These are phyloP conservation scores for Dimorphilus gyrociliatus DNA, from an alignment of 2,888 invertebrate genomes.

Conservation along the genomic window DNA sequence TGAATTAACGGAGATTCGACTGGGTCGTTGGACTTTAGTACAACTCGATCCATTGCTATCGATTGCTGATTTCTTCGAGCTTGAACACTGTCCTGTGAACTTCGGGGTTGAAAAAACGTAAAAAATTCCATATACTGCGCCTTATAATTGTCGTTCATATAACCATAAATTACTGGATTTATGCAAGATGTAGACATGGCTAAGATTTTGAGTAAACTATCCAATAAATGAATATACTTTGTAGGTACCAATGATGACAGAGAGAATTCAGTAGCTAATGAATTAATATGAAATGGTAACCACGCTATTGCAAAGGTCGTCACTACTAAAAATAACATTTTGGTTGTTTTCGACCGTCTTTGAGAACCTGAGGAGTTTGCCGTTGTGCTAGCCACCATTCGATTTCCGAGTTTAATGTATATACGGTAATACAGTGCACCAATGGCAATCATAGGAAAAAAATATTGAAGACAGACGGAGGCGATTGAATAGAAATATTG, in stretches of 20 bases:
- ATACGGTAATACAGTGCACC: conserved; percentile 24
- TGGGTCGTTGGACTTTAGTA: no score
- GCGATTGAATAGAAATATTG: conserved; percentile 21
- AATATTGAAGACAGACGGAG: conserved; percentile 24
- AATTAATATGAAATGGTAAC: conserved; percentile 30
- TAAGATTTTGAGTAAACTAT: conserved; percentile 25
- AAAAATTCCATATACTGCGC: no score
- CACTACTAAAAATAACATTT: conserved; percentile 30
- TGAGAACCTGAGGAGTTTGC: conserved; percentile 13
- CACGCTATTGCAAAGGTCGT: conserved; percentile 28
- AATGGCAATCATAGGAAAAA: conserved; percentile 23
- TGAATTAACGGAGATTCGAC: no score
- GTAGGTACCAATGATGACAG: conserved; percentile 19
- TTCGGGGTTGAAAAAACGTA: no score
- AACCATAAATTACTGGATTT: conserved; percentile 35
- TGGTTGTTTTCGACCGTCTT: conserved; percentile 17
- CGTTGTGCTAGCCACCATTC: conserved; percentile 14
- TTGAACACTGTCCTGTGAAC: no score
- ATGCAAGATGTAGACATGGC: conserved; percentile 34
- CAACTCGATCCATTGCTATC: no score
- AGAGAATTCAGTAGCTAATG: no score
- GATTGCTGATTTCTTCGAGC: no score
- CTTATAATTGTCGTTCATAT: conserved; percentile 35
- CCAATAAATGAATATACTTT: conserved; percentile 21
- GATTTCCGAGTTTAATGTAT: conserved; percentile 18